Evolutionary conservation across 2,888 invertebrate genomes (phyloP).

Genomic region (Ennomos erosarius): DNA sequence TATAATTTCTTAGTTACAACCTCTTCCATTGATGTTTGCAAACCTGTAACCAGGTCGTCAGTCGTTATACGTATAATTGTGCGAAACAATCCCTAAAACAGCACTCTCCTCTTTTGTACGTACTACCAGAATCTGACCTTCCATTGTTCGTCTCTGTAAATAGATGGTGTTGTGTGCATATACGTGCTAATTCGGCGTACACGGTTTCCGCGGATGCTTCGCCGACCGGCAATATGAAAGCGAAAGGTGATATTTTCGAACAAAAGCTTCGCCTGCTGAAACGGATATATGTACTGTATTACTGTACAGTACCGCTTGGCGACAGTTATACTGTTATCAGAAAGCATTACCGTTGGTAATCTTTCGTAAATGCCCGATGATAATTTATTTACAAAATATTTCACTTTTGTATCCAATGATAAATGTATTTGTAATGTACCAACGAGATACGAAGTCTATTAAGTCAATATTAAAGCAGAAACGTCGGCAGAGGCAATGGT

Average conservation of each 20-base stretch:
- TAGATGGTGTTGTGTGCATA: slow-evolving; percentile 70
- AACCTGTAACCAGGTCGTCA: neutral
- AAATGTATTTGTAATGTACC: too few species aligned
- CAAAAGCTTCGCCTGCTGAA: slow-evolving; percentile 54
- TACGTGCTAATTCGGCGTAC: slow-evolving; percentile 75
- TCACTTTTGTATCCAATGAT: too few species aligned
- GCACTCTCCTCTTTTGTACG: slow-evolving; percentile 67
- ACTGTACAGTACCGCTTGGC: slow-evolving; percentile 55
- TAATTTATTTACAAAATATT: slow-evolving; percentile 28
- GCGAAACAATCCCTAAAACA: slow-evolving; percentile 19
- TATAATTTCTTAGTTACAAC: too few species aligned
- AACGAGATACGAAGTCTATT: too few species aligned
- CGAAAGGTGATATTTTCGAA: slow-evolving; percentile 67
- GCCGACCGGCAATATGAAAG: slow-evolving; percentile 63
- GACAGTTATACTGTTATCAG: slow-evolving; percentile 46
- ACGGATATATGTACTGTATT: slow-evolving; percentile 43
- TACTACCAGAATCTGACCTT: slow-evolving; percentile 70
- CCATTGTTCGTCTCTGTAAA: slow-evolving; percentile 76
- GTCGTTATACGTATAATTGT: slow-evolving; percentile 5
- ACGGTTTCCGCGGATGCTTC: slow-evolving; percentile 67
- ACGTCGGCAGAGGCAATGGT: too few species aligned
- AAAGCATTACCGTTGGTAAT: slow-evolving; percentile 48
- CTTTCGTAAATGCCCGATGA: slow-evolving; percentile 21
- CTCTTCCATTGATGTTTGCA: neutral
- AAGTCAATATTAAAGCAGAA: too few species aligned